Evolutionary conservation across 2,113 vertebrate genomes (phyloP), one percentile per base, ranked within the genome.

Genomic region (Baryphthengus martii): DNA sequence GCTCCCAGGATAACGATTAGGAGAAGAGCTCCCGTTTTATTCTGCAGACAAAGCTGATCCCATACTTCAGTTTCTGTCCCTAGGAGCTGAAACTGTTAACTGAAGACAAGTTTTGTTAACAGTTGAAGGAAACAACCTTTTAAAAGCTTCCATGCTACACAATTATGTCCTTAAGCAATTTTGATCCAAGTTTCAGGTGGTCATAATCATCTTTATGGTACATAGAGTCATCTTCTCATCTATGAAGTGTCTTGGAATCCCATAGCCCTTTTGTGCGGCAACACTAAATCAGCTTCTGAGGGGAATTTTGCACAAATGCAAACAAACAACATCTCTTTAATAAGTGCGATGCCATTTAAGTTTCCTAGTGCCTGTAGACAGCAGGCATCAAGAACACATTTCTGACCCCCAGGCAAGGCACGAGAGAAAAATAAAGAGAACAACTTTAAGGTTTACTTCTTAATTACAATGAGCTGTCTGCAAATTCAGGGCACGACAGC

Each of bases 61-160:
- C 53, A 15, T 20, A 92, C 82, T 95, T 94, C 85, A 28, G 75
- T 67, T 96, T 96, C 68, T 89, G 63, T 93, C 95, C 85, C 88
- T 53, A 45, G 68, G 77, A 93, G 90, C 88, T 95, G 90, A 97
- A 96, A 93, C 85, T 37, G 40, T 96, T 96, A 97, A 96, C 79
- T 90, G 76, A 97, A 95, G 70, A 91, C 88, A 96, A 91, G 49
- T 95, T 97, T 92, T 96, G 49, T 86, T 95, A 74, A 88, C 53
- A 89, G 85, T 96, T 97, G 90, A 97, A 95, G 62, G 88, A 96
- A 97, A 97, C 84, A 97, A 96, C 81, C 93, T 95, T 96, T 97
- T 58, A 52, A 85, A 97, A 96, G 89, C 95, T 97, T 95, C 65
- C 59, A 89, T 68, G 83, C 50, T 62, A 50, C 67, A 78, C 71